Base-by-base conservation (phyloP, 2,888 invertebrate genomes). In the Epinotia nisella region DNA sequence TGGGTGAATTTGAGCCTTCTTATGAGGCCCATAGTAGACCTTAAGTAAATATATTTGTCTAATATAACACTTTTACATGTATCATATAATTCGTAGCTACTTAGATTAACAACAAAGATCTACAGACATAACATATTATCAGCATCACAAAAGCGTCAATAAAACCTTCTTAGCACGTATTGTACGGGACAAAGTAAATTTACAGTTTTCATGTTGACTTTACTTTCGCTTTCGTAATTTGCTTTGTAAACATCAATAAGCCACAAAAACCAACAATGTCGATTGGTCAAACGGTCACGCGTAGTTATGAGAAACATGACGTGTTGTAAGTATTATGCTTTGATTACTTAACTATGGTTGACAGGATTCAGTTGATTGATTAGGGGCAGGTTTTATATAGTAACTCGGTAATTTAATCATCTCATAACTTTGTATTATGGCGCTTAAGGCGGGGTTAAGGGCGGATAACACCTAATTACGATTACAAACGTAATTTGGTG, bases 131-230 rank as follows among this genome's bases (percentile, higher is more conserved):
- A 21, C 55, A n/a, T n/a, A n/a, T n/a, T n/a, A n/a, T n/a, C n/a
- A n/a, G n/a, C n/a, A 55, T 35, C 5, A 53, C 64, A 65, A 10
- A 19, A 39, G 11, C 2, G 55, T 21, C 53, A 65, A 55, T 55
- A 39, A 65, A 55, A 39, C 19, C 65, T 51, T 64, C 64, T 65
- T 65, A 39, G 39, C 53, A 39, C 29, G 29, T 58, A 39, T 53
- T 19, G 15, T 21, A 53, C 35, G n/a, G 17, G 51, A 41, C 21
- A 53, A 61, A 55, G 24, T 60, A 24, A 69, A 29, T 53, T 71
- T 60, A 66, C 60, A 71, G 60, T 67, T 71, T 71, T 66, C 61
- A 66, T 61, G 15, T 45, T 53, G 21, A 41, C 19, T 55, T 71
- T 53, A 41, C 53, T 61, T 41, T 60, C 51, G 60, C 66, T 71